Evolutionary conservation across 1,140 invertebrate genomes (phyloP).

Genomic region (Lordiphosa stackelbergi): DNA sequence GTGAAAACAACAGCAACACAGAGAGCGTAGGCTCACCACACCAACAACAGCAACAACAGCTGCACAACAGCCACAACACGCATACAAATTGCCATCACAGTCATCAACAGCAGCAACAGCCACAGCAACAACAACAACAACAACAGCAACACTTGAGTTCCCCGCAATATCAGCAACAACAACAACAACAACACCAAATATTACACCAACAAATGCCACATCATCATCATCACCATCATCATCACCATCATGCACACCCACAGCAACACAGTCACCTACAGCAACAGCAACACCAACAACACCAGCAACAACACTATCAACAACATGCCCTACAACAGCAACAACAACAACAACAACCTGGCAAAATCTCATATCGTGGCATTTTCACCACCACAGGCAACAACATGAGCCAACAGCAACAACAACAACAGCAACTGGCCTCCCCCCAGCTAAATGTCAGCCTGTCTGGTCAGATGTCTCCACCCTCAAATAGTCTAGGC

Average conservation of each 20-base stretch:
- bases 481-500: slow-evolving; percentile 71
- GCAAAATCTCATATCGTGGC: slow-evolving; percentile 84
- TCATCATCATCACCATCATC: slow-evolving; percentile 27
- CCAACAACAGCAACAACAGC: slow-evolving; percentile 68
- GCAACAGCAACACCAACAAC: slow-evolving; percentile 54
- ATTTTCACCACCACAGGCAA: slow-evolving; percentile 82
- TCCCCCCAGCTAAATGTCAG: slow-evolving; percentile 64
- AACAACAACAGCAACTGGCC: slow-evolving; percentile 63
- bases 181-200: slow-evolving; percentile 76
- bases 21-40: slow-evolving; percentile 53
- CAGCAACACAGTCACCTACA: slow-evolving; percentile 56
- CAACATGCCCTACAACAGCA: slow-evolving; percentile 71
- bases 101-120: slow-evolving; percentile 51
- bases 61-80: slow-evolving; percentile 61
- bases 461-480: slow-evolving; percentile 78
- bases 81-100: slow-evolving; percentile 64
- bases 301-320: slow-evolving; percentile 59
- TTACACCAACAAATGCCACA: slow-evolving; percentile 63
- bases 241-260: slow-evolving; percentile 23
- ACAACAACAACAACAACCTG: slow-evolving; percentile 78
- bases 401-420: slow-evolving; percentile 46
- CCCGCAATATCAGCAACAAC: slow-evolving; percentile 67
- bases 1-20: slow-evolving; percentile 57
- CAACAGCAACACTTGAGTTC: slow-evolving; percentile 63
- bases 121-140: slow-evolving; percentile 71